phyloP scores from a whole-genome alignment of 2,888 invertebrate species.

The Sepioteuthis lessoniana region DNA sequence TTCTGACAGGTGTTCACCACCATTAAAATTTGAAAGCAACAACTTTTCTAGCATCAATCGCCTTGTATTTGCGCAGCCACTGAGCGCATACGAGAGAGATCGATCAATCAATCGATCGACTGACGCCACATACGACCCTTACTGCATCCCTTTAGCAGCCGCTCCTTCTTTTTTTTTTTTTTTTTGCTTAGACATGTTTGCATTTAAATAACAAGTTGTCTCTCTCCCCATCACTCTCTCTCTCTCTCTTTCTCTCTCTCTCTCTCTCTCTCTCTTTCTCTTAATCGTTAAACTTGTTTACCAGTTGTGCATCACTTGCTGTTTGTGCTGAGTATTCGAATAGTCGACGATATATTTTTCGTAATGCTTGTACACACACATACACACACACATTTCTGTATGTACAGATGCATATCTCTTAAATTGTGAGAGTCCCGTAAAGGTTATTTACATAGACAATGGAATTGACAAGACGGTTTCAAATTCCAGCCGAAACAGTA shows the following conservation, averaged over 20 bases:
- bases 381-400: too few species aligned
- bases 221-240: neutral
- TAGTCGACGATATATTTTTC: too few species aligned
- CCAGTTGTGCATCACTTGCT: too few species aligned
- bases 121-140: neutral
- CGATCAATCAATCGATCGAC: neutral
- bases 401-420: too few species aligned
- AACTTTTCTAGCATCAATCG: neutral
- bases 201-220: neutral
- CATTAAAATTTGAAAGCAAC: conserved; percentile 33
- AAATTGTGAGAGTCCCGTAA: too few species aligned
- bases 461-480: too few species aligned
- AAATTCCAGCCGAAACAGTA: too few species aligned
- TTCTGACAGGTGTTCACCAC: neutral
- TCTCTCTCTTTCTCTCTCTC: neutral
- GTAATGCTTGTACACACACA: too few species aligned
- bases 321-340: too few species aligned
- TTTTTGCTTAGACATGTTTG: neutral
- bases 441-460: too few species aligned
- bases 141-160: neutral
- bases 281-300: too few species aligned
- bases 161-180: neutral
- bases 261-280: neutral
- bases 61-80: neutral
- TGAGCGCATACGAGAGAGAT: neutral